A percentile compares a stretch with the other conserved stretches of the same genome.
Evolutionary conservation across 2,888 invertebrate species (phyloP).

Genomic region (Andrena dorsata): DNA sequence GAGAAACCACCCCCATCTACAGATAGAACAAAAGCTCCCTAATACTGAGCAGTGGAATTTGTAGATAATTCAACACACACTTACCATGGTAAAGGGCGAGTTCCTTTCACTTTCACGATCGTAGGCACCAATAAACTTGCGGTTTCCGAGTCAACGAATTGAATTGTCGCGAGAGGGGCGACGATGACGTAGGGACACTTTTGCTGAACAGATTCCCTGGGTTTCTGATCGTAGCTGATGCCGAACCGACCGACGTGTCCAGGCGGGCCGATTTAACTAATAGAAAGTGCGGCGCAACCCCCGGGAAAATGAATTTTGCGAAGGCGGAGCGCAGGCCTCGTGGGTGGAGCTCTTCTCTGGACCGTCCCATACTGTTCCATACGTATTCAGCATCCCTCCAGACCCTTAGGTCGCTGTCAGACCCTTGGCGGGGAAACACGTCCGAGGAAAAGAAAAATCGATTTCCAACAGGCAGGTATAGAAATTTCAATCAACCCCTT

Average conservation of each 20-base stretch:
- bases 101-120: conserved; percentile 16
- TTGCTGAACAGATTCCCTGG: conserved; percentile 12
- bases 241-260: conserved; percentile 51
- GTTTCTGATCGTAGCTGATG: conserved; percentile 31
- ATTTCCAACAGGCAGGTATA: not conserved
- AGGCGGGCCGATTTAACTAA: conserved; percentile 71
- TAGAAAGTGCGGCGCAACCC: conserved; percentile 63
- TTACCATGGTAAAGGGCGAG: conserved; percentile 37
- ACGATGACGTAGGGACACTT: conserved; percentile 8
- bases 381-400: conserved; percentile 70
- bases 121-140: not conserved
- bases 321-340: conserved; percentile 79
- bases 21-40: not conserved
- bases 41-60: not conserved
- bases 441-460: conserved; percentile 20
- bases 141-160: not conserved
- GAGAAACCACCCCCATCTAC: not conserved
- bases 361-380: conserved; percentile 69
- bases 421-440: conserved; percentile 11
- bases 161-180: not conserved
- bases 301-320: conserved; percentile 75
- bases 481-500: not conserved
- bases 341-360: conserved; percentile 80
- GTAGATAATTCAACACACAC: not conserved
- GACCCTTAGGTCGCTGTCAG: conserved; percentile 52